A percentile compares a stretch with the other conserved stretches of the same genome.
phyloP scores from a whole-genome alignment of 1,140 invertebrate species.

The Drosophila equinoxialis region DNA sequence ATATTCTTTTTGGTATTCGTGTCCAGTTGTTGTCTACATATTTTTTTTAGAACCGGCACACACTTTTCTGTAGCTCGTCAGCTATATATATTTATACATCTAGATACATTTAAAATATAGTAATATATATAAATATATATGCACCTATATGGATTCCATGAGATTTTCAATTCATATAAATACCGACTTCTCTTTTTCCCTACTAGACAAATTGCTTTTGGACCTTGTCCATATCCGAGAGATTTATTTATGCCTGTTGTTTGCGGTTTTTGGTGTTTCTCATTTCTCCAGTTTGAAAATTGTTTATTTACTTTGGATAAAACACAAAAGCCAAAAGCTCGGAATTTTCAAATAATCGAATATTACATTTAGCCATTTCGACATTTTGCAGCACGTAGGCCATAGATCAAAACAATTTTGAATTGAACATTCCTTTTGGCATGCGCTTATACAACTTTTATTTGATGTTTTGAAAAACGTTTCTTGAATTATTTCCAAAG shows the following conservation, averaged over 20 bases:
- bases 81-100: constrained; percentile 15
- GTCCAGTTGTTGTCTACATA: constrained; percentile 72
- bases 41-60: constrained; percentile 60
- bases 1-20: constrained; percentile 40
- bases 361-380: neutral
- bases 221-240: constrained; percentile 9
- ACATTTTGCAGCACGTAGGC: constrained; percentile 7
- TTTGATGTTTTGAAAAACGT: constrained; percentile 38
- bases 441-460: constrained; percentile 42
- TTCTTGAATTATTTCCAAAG: constrained; percentile 17
- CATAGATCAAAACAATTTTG: constrained; percentile 14
- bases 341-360: constrained; percentile 1
- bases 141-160: constrained; percentile 52
- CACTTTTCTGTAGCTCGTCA: constrained; percentile 23
- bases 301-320: constrained; percentile 32
- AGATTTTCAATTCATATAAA: constrained; percentile 27
- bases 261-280: constrained; percentile 5
- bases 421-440: constrained; percentile 19
- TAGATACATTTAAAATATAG: constrained; percentile 8
- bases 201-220: constrained; percentile 17
- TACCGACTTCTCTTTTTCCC: neutral
- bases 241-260: constrained; percentile 1
- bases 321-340: neutral
- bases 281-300: constrained; percentile 19
- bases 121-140: constrained; percentile 16